Base-by-base conservation (phyloP, 1,140 invertebrate genomes). In the Drosophila takahashii region DNA sequence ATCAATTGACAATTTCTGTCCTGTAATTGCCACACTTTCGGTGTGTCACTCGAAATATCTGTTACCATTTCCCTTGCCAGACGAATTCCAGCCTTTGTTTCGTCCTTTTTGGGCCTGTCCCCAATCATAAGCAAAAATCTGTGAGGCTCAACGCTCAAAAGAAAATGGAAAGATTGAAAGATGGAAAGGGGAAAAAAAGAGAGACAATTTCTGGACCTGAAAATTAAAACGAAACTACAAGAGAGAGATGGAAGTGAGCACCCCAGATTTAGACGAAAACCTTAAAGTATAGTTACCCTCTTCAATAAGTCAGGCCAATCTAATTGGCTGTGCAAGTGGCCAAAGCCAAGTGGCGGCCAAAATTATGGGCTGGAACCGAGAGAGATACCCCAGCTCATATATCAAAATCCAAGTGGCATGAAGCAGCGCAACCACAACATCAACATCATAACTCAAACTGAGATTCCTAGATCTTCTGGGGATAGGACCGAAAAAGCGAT, bases 21-120 rank as follows among this genome's bases (percentile, higher is more conserved):
- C 54, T 70, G 69, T 83, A 81, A 83, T 78, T 81, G 79, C 67
- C 44, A 78, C 79, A 79, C 77, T 78, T 64, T 67, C 32, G 66
- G 52, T 27, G 50, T 39, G 61, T 65, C 62, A 65, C 13, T 48
- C 42, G 22, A 39, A 64, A 45, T 64, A 64, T 65, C 32, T 48
- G 26, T 48, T 42, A 62, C 59, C 53, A 41, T 41, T 62, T 41
- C 36, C 57, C 13, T 26, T 1, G 22, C 22, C 22, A 22, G 1
- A 22, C 22, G 22, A 22, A 22, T 22, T 39, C n/a, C 4, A 0
- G 53, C 39, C 37, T 44, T 42, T 53, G 45, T 53, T 5, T 32
- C 61, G n/a, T 34, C 11, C 65, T 27, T 15, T 18, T 67, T 16
- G 5, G 11, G 8, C 13, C 32, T 34, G 5, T 0, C 13, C 16